Base-by-base conservation (phyloP, 2,113 vertebrate genomes). In the Cariama cristata region DNA sequence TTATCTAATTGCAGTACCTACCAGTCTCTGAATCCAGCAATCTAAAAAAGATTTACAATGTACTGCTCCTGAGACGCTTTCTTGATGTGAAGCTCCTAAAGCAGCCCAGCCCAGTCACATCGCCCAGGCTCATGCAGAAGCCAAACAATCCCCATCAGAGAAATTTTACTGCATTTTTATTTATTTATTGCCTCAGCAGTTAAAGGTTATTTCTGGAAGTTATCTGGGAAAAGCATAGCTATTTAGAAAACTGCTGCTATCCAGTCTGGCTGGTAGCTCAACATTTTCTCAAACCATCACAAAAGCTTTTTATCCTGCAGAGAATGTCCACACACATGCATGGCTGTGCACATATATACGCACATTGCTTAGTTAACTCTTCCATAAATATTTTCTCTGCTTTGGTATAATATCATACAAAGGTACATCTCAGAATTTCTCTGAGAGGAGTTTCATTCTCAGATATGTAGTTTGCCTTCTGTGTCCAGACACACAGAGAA, bases 291-390 rank as follows among this genome's bases (percentile, higher is more conserved):
- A 93, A 96, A n/a, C 14, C 14, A 33, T 38, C 88, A 96, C 69
- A 93, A 89, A 93, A 89, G 49, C 35, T 79, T 93, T 96, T 90
- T 93, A 47, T 86, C 59, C 89, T 69, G 12, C 74, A 80, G 59
- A 47, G 35, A 64, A 18, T 40, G 28, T 19, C 63, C 88, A 73
- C 53, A 58, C 10, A 30, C 44, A 26, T 24, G 56, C 44, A 27
- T 28, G 66, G 64, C 76, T 68, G 27, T 45, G 40, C 73, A 91
- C 52, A 33, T 17, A 52, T 18, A 72, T 16, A 82, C 69, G 75
- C 14, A 17, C 32, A 72, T 9, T 85, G 56, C 89, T 85, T 68
- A 66, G 66, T n/a, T 95, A 90, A 81, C 52, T 89, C 66, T 84
- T 33, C 56, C 35, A 68, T 75, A 91, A 94, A 93, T 53, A 53